A percentile compares a stretch with the other conserved stretches of the same genome.
phyloP scores from a whole-genome alignment of 2,797 vertebrate genomes.

The Tragopan temminckii region DNA sequence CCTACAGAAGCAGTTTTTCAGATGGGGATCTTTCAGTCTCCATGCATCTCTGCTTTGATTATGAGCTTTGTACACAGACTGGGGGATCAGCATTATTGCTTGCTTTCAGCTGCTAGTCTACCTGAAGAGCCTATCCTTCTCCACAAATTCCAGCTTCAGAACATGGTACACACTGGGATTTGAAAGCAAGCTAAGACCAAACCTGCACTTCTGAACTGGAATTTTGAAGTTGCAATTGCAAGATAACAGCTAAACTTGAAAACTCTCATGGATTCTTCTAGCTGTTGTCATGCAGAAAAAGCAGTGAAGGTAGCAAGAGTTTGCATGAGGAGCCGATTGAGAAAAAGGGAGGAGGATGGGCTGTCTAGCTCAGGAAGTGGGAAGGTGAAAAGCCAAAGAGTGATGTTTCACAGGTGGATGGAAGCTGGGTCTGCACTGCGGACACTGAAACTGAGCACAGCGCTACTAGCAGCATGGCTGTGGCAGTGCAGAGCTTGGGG shows the following conservation, averaged over 20 bases:
- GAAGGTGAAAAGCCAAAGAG: background rate
- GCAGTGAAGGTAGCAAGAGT: background rate
- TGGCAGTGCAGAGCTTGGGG: background rate
- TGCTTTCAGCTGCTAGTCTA: background rate
- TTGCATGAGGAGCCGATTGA: background rate
- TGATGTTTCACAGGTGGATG: accelerated
- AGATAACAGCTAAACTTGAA: background rate
- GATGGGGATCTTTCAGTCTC: background rate
- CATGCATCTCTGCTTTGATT: background rate
- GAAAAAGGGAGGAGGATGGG: background rate
- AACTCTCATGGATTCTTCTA: background rate
- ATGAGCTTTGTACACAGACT: background rate
- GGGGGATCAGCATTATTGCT: background rate
- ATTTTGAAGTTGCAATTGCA: background rate
- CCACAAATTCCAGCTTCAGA: background rate
- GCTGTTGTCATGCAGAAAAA: background rate
- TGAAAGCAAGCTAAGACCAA: background rate
- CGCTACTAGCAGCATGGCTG: accelerated
- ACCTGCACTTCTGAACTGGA: background rate
- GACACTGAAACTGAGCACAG: background rate
- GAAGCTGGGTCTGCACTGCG: background rate
- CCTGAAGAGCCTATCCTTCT: background rate
- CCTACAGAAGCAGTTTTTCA: background rate
- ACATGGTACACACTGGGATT: background rate
- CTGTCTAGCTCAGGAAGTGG: background rate